Evolutionary conservation across 1,140 invertebrate genomes (phyloP), one percentile per base, ranked within the genome.

Genomic region (Gryllus bimaculatus): DNA sequence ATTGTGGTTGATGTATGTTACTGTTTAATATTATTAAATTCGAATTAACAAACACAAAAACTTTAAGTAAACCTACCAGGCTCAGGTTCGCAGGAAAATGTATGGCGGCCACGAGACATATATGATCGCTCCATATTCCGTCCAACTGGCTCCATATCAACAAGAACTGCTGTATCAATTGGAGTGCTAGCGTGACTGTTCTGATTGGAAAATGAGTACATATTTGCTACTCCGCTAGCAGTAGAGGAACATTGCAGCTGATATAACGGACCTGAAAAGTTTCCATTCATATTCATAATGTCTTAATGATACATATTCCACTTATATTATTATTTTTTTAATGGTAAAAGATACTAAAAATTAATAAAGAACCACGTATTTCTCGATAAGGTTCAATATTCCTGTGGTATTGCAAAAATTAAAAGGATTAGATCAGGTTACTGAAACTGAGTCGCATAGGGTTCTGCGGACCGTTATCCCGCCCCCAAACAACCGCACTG

Each of bases 201-300:
- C 39, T 75, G 79, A 39, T 76, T 77, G 20, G 83, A 84, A 80
- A 83, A 85, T 26, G 83, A 84, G 77, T 85, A 85, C 83, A 84
- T 83, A 74, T 84, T 84, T 39, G 83, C 83, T 47, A 85, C 83
- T 3, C 83, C 84, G 77, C 83, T 83, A 54, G 80, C 81, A 20
- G 84, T 83, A n/a, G 83, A 83, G 26, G 84, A 83, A 48, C 83
- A 83, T 21, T 84, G 84, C 81, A 84, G 81, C 47, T 81, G 82
- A 75, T 84, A 84, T 18, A 84, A 75, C 13, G 84, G 83, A 66
- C 84, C 84, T 84, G 81, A 8, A 47, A 78, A 54, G 47, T 8
- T 21, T 21, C 15, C 54, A 78, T 8, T 49, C 26, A 39, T 39
- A 39, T 66, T 13, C 54, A 66, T 18, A 66, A 66, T 13, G 3